Base-by-base conservation (phyloP, 2,113 vertebrate species). In the Mus pahari region DNA sequence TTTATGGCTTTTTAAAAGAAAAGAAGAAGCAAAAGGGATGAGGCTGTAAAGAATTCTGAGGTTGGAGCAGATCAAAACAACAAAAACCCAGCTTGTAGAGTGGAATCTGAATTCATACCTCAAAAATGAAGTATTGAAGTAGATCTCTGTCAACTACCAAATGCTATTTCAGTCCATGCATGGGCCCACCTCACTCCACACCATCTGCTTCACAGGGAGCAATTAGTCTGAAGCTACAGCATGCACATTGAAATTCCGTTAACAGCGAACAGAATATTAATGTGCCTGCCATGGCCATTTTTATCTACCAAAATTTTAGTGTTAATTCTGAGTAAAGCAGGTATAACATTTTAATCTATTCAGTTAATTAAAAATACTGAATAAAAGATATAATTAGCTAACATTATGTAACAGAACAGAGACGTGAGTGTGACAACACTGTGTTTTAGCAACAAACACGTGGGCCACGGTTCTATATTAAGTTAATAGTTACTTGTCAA, bases 201-300 rank as follows among this genome's bases (percentile, higher is more conserved):
- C 90, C 93, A 84, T 95, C 5, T 45, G 97, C 73, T 90, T 97
- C 90, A 22, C 48, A 73, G 81, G 78, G 79, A 97, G 81, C 96
- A 97, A 97, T 96, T 97, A 94, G 75, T 96, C 62, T 96, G 91
- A 75, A 64, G 79, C 94, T 89, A 48, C 42, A 90, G 84, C 45
- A 28, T 7, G 81, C 92, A n/a, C 91, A 96, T 97, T 97, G 96
- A 97, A 97, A 95, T 97, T 82, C 31, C 92, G 90, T 96, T 92
- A 83, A 68, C n/a, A 64, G 24, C n/a, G 75, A 94, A 96, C 71
- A 89, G 86, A 96, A 88, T 93, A 89, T 71, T 82, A 95, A 87
- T 64, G 0, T 90, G 17, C 92, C 91, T 95, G 82, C 83, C 93
- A 66, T 33, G 94, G 42, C 77, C 1, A 7, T 78, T 95, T 95